Percentiles rank a stretch among this genome's conserved stretches.
Conservation (phyloP, 2,888 invertebrate genomes). For the Leptogaster cylindrica region DNA sequence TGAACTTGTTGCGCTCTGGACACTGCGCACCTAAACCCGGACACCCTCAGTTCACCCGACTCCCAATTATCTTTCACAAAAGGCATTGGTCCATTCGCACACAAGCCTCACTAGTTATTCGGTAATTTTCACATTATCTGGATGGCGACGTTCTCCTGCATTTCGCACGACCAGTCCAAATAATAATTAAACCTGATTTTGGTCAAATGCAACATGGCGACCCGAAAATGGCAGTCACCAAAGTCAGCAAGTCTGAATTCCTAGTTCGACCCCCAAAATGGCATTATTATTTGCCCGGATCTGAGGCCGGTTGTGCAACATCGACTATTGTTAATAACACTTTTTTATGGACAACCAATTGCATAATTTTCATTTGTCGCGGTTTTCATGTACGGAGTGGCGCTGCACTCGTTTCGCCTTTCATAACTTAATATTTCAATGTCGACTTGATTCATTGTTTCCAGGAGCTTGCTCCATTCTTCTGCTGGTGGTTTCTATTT, state of each 20-base stretch:
- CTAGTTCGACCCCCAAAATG: conserved; percentile 3
- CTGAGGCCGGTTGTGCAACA: conserved; percentile 1
- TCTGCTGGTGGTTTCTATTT: too few species aligned
- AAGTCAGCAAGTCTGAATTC: conserved; percentile 32
- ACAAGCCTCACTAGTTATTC: too few species aligned
- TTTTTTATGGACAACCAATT: conserved; percentile 22
- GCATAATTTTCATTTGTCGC: conserved; percentile 22
- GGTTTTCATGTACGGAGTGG: not conserved
- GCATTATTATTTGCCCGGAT: not conserved
- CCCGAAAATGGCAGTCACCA: conserved; percentile 34
- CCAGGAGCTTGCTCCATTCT: too few species aligned
- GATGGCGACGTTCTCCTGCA: too few species aligned
- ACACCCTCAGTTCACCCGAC: too few species aligned
- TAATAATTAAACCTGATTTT: conserved; percentile 33
- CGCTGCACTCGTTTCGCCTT: conserved; percentile 7
- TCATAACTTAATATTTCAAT: conserved; percentile 33
- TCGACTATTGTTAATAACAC: conserved; percentile 21
- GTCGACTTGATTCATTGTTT: conserved; percentile 30
- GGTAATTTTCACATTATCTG: too few species aligned
- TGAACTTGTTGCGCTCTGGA: too few species aligned
- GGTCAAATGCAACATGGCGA: conserved; percentile 16
- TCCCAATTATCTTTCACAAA: too few species aligned
- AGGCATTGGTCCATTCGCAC: too few species aligned
- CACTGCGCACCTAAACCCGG: too few species aligned
- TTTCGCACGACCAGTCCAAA: too few species aligned